Evolutionary conservation across 2,888 invertebrate genomes (phyloP).

Genomic region (Stenurella melanura): DNA sequence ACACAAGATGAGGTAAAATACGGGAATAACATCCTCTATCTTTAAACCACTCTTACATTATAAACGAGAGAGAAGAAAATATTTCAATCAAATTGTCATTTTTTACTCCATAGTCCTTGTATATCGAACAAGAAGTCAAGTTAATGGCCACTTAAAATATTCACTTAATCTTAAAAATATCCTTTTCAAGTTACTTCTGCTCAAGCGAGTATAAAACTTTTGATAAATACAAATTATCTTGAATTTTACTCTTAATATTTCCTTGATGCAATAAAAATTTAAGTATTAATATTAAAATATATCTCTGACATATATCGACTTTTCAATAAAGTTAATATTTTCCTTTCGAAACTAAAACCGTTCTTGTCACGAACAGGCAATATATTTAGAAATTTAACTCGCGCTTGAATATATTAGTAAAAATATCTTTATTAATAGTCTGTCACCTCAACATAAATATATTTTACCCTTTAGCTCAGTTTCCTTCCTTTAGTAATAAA

Average conservation of each 20-base stretch:
- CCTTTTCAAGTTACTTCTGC: not conserved
- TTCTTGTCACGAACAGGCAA: constrained; percentile 9
- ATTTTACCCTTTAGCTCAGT: not conserved
- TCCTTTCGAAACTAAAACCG: not conserved
- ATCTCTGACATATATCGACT: constrained; percentile 9
- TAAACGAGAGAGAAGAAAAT: too few species aligned
- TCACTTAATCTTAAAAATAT: not conserved
- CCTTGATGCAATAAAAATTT: not conserved
- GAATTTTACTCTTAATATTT: not conserved
- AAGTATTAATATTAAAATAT: not conserved
- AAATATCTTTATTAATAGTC: constrained; percentile 7
- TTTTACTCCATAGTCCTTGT: not conserved
- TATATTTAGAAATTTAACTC: constrained; percentile 8
- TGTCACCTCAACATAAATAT: not conserved
- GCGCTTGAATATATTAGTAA: constrained; percentile 8
- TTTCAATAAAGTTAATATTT: constrained; percentile 19
- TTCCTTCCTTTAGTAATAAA: too few species aligned
- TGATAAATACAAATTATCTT: not conserved
- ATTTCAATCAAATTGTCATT: not conserved
- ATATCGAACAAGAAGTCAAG: not conserved
- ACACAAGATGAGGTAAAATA: too few species aligned
- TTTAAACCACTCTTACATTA: too few species aligned
- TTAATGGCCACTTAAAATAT: not conserved
- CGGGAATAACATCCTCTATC: too few species aligned
- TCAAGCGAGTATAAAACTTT: not conserved